phyloP scores from a whole-genome alignment of 2,113 vertebrate species.

The Oncorhynchus masou region DNA sequence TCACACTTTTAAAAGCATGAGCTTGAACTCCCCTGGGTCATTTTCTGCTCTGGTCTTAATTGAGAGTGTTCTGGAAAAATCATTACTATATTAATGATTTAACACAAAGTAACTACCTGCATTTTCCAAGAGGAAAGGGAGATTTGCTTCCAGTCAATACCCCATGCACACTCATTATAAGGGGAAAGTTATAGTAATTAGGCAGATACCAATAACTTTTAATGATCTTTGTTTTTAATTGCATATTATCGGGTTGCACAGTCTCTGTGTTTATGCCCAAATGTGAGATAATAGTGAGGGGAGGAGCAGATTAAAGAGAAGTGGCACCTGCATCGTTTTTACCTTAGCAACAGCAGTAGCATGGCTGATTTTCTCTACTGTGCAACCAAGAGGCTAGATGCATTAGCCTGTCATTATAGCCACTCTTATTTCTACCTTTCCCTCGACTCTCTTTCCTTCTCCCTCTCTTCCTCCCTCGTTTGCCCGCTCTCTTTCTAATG shows the following conservation, averaged over 20 bases:
- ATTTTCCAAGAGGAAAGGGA: constrained; percentile 77
- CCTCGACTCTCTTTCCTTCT: background rate
- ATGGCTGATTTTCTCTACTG: constrained; percentile 25
- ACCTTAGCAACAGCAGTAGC: constrained; percentile 34
- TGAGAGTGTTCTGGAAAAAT: constrained; percentile 82
- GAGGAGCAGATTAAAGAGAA: constrained; percentile 63
- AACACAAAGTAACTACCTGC: constrained; percentile 83
- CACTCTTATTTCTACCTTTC: constrained; percentile 8
- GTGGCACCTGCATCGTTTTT: constrained; percentile 51
- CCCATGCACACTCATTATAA: constrained; percentile 77
- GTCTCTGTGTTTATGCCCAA: constrained; percentile 71
- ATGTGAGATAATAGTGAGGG: constrained; percentile 74
- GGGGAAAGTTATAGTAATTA: constrained; percentile 82
- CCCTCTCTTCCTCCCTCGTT: background rate
- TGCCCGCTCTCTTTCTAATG: constrained; percentile 18
- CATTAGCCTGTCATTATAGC: constrained; percentile 23
- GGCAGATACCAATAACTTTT: constrained; percentile 80
- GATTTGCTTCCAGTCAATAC: constrained; percentile 76
- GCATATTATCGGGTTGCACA: constrained; percentile 74
- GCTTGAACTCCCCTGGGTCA: constrained; percentile 71
- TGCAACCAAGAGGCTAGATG: constrained; percentile 28
- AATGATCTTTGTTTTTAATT: constrained; percentile 81
- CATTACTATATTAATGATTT: constrained; percentile 85
- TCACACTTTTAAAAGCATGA: constrained; percentile 74
- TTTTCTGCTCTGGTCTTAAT: constrained; percentile 79